Conservation (phyloP, 2,113 vertebrate species). For the Abramis brama region DNA sequence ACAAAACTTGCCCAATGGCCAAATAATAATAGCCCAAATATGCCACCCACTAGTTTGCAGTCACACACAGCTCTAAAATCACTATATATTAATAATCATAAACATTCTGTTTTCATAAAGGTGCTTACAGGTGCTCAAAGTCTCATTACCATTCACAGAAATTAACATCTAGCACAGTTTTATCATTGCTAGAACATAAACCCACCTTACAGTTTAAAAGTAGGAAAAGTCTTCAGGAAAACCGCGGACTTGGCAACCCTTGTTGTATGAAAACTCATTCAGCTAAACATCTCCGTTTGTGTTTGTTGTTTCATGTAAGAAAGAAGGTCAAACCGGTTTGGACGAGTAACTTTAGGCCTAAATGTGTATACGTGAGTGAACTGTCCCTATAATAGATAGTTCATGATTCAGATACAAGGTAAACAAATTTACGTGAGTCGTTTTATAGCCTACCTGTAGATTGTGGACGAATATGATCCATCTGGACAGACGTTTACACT, state of each 20-base stretch:
- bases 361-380: neutral
- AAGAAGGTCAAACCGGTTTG: neutral
- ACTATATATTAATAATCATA: neutral
- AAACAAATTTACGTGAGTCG: neutral
- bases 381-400: neutral
- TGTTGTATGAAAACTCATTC: neutral
- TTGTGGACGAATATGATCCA: neutral
- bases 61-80: no score
- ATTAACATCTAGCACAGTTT: no score
- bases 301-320: neutral
- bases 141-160: no score
- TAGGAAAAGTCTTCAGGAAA: no score
- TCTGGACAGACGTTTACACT: slow-evolving; percentile 23
- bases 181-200: no score
- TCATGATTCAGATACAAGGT: neutral
- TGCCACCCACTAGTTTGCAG: neutral
- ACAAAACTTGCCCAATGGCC: no score
- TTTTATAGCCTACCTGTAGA: neutral
- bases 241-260: no score
- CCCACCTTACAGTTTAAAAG: no score
- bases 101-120: neutral
- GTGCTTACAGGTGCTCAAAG: neutral
- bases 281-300: no score
- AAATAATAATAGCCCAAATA: neutral
- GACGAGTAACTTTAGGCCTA: neutral